Percentiles rank a stretch among this genome's conserved stretches.
These are phyloP conservation scores for Madoqua kirkii DNA, from an alignment of 2,113 vertebrate genomes.

Conservation along the genomic window DNA sequence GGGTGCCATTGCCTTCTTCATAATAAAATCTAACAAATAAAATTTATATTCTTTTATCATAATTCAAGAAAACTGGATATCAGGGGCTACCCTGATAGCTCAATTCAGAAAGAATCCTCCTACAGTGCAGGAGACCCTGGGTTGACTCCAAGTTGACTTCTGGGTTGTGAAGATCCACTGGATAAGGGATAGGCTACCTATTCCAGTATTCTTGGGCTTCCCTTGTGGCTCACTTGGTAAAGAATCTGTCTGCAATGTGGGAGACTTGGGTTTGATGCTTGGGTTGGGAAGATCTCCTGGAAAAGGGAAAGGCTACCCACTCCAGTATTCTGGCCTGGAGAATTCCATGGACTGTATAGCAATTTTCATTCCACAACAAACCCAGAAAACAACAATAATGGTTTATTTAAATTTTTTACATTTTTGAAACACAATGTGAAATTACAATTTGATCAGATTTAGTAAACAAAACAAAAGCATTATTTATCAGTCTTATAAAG, in stretches of 20 bases:
- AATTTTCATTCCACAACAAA: not conserved
- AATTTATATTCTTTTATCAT: not conserved
- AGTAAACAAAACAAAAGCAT: not conserved
- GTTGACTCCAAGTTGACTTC: not conserved
- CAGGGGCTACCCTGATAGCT: not conserved
- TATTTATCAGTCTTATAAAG: not conserved
- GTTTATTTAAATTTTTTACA: not conserved
- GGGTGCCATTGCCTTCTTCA: not conserved
- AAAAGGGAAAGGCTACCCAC: not conserved
- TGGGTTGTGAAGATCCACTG: not conserved
- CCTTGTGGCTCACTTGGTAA: not conserved
- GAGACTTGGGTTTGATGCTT: not conserved
- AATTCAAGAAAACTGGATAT: not conserved
- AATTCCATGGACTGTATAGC: not conserved
- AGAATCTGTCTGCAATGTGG: not conserved
- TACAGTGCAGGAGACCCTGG: not conserved
- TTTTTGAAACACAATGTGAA: not conserved
- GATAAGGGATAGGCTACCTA: not conserved
- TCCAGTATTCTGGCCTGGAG: not conserved
- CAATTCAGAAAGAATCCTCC: not conserved
- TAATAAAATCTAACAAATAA: not conserved
- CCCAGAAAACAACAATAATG: not conserved
- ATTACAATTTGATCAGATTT: not conserved
- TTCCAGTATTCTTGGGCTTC: not conserved
- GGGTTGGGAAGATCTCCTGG: not conserved